Percentiles rank a stretch among this genome's conserved stretches.
Evolutionary conservation across 2,888 invertebrate genomes (phyloP).

Genomic region (Marasmarcha lunaedactyla): DNA sequence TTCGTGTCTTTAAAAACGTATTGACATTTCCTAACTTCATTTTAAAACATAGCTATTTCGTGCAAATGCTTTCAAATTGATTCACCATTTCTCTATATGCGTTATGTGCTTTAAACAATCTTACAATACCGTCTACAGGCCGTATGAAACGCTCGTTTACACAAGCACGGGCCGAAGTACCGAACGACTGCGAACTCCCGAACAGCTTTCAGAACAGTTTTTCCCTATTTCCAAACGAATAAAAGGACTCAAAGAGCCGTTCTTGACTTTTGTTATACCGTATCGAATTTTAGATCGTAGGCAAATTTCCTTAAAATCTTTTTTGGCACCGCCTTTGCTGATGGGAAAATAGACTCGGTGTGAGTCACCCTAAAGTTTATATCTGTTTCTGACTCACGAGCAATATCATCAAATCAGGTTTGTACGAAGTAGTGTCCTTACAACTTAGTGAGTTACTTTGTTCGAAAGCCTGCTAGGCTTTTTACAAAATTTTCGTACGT

Average conservation of each 20-base stretch:
- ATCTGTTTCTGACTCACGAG: too few species aligned
- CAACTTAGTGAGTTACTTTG: too few species aligned
- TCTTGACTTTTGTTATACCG: constrained; percentile 59
- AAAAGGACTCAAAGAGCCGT: constrained; percentile 54
- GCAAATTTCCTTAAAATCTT: constrained; percentile 23
- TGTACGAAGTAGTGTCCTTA: too few species aligned
- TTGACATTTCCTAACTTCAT: too few species aligned
- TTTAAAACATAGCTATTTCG: too few species aligned
- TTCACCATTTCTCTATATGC: constrained; percentile 10
- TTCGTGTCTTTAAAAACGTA: too few species aligned
- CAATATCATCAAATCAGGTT: too few species aligned
- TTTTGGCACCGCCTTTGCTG: not conserved
- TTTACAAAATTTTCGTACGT: too few species aligned
- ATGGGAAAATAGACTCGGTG: not conserved
- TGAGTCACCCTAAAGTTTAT: not conserved
- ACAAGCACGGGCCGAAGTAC: constrained; percentile 16
- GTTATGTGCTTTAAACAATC: constrained; percentile 5
- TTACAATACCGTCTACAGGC: constrained; percentile 9
- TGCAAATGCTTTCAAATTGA: too few species aligned
- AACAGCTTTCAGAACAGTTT: constrained; percentile 59
- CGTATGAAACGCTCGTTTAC: constrained; percentile 24
- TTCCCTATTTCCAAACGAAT: constrained; percentile 58
- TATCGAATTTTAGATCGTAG: constrained; percentile 35
- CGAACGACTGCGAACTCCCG: constrained; percentile 34
- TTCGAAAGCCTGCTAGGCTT: too few species aligned